phyloP scores from a whole-genome alignment of 2,888 invertebrate species.

The Agonopterix alstromeriana region DNA sequence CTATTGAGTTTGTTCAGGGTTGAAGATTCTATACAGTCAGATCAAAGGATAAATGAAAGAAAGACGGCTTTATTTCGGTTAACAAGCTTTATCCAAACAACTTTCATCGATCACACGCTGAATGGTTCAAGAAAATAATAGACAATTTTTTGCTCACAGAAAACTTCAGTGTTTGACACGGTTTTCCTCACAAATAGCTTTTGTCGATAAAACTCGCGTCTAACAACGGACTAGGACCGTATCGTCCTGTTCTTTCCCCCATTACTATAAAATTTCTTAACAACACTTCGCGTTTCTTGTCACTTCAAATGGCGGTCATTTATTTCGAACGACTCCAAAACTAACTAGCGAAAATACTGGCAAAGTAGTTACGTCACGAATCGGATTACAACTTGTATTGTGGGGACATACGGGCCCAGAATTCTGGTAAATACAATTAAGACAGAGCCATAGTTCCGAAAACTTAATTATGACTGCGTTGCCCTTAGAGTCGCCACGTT shows the following conservation, averaged over 20 bases:
- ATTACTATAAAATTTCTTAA: conserved; percentile 16
- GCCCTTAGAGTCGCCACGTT: too few relatives aligned
- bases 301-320: conserved; percentile 56
- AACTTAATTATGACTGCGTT: too few relatives aligned
- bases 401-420: conserved; percentile 20
- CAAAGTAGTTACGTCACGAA: conserved; percentile 48
- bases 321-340: conserved; percentile 54
- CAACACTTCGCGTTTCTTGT: conserved; percentile 49
- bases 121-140: conserved; percentile 9
- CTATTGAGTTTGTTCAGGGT: conserved; percentile 47
- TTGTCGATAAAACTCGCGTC: too few relatives aligned
- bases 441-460: too few relatives aligned
- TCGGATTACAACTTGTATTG: conserved; percentile 20
- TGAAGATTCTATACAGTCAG: conserved; percentile 16
- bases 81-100: conserved; percentile 5
- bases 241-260: neutral
- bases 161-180: too few relatives aligned
- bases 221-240: neutral
- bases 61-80: conserved; percentile 23
- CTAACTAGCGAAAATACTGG: conserved; percentile 51
- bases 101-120: conserved; percentile 23
- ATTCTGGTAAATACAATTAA: too few relatives aligned
- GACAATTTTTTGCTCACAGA: too few relatives aligned
- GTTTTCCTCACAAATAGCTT: too few relatives aligned
- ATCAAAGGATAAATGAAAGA: conserved; percentile 31